phyloP scores from a whole-genome alignment of 2,113 vertebrate species.

The Hyla sarda region DNA sequence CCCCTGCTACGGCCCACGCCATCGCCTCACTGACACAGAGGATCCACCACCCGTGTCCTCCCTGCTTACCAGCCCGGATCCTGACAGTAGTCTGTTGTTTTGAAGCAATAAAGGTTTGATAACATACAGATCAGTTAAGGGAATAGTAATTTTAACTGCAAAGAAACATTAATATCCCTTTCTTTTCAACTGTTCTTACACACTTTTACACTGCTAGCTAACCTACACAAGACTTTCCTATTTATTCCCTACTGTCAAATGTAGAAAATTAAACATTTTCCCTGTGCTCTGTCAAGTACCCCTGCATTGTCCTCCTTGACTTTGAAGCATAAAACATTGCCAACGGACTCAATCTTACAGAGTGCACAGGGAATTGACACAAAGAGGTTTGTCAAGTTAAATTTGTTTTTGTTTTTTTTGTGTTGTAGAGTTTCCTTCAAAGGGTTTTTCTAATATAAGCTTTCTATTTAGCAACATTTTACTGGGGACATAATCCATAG shows the following conservation, averaged over 20 bases:
- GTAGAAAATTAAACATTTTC: constrained; percentile 17
- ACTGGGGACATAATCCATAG: background rate
- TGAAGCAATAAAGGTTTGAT: background rate
- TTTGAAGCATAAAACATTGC: constrained; percentile 39
- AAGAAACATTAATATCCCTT: too few relatives aligned
- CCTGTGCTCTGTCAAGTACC: background rate
- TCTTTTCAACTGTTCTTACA: too few relatives aligned
- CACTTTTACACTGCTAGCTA: background rate
- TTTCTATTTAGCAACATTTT: background rate
- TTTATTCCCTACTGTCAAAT: constrained; percentile 26
- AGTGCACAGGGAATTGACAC: constrained; percentile 12
- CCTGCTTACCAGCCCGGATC: too few relatives aligned
- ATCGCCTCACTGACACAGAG: too few relatives aligned
- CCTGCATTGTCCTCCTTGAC: constrained; percentile 33
- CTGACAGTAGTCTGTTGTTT: too few relatives aligned
- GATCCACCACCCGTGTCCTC: too few relatives aligned
- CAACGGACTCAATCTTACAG: constrained; percentile 25
- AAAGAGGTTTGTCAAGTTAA: constrained; percentile 30
- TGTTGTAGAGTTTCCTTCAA: background rate
- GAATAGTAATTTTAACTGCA: background rate
- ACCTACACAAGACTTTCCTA: background rate
- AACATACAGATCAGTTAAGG: background rate
- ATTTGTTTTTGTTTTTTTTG: background rate
- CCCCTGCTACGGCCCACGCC: too few relatives aligned
- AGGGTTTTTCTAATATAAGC: constrained; percentile 14